Base-by-base conservation (phyloP, 1,140 invertebrate species). In the Euura saliciscinereae region DNA sequence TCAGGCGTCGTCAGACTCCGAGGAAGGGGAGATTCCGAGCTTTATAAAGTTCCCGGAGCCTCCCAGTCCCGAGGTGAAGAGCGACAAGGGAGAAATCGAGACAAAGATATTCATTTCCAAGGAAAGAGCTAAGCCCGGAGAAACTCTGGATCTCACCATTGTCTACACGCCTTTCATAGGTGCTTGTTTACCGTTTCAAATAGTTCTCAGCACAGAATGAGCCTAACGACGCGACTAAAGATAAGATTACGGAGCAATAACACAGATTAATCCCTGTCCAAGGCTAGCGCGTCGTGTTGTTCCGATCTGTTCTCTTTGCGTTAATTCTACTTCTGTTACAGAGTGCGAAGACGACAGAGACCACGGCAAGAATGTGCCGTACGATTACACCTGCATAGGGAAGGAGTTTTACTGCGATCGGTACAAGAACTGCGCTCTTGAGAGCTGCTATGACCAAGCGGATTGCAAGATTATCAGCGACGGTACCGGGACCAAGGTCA, bases 401-500 rank as follows among this genome's bases (percentile, higher is more conserved):
- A 77, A 78, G 3, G 78, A 83, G 6, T 86, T 79, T 11, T 76
- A 82, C 46, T 86, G 85, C 13, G 87, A 88, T 73, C 80, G 79
- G n/a, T 69, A 80, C 59, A 76, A 74, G 59, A 88, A 88, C 70
- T 87, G 85, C 72, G 76, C 74, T 3, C n/a, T 68, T 8, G 65
- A 67, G 59, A 73, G 82, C 2, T 87, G 86, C 44, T 45, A 69
- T 0, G 87, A 87, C 71, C 85, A 88, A 51, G 67, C 44, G 0
- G 72, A 80, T 68, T 87, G 86, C n/a, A 72, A 76, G 13, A 75
- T 81, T 3, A 68, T 76, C 2, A 81, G 78, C 59, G 76, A 80
- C 51, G 80, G 79, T 6, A 84, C 76, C 51, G 82, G 84, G 28
- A 84, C 85, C 0, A 87, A 84, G 76, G 82, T 88, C 45, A 86